Base-by-base conservation (phyloP, 1,140 invertebrate species). In the Drusus annulatus region DNA sequence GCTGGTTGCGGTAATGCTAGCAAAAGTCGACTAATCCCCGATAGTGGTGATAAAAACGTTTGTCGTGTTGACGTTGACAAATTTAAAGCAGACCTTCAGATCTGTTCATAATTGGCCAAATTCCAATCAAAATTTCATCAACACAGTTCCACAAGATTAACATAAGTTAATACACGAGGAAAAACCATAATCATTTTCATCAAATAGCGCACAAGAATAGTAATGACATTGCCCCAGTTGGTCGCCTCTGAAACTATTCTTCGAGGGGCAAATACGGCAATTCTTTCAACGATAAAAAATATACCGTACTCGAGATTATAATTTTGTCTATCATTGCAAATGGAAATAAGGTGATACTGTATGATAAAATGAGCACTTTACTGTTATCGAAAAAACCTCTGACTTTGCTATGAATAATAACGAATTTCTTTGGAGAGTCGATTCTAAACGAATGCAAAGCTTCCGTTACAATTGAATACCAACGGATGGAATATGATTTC, bases 241-340 rank as follows among this genome's bases (percentile, higher is more conserved):
- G 16, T 60, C 19, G 0, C 56, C n/a, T 60, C 56, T 60, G 56
- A 13, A 60, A 45, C 56, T 60, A 21, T 16, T 28, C 25, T 7
- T 60, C 2, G 4, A 17, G 15, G 4, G 6, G 17, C 56, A 23
- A 17, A 23, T 23, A 60, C 56, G 2, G 62, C 28, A 65, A 65
- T 65, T 65, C 62, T 65, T 16, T 28, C 62, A 28, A 60, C 17
- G 62, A 50, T 50, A 71, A 71, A 71, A 71, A 71, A 71, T 71
- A 50, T 71, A 45, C 68, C 68, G 68, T 71, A 50, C 17, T n/a
- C 7, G 19, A 17, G 68, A 71, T 50, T 71, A 71, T 17, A 23
- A 71, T 71, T 71, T 71, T 71, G 68, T 51, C 68, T 71, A 71
- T 71, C 68, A 71, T 71, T 71, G 68, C 68, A 71, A 71, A 71